phyloP scores from a whole-genome alignment of 2,113 vertebrate species.

The Oplegnathus fasciatus region DNA sequence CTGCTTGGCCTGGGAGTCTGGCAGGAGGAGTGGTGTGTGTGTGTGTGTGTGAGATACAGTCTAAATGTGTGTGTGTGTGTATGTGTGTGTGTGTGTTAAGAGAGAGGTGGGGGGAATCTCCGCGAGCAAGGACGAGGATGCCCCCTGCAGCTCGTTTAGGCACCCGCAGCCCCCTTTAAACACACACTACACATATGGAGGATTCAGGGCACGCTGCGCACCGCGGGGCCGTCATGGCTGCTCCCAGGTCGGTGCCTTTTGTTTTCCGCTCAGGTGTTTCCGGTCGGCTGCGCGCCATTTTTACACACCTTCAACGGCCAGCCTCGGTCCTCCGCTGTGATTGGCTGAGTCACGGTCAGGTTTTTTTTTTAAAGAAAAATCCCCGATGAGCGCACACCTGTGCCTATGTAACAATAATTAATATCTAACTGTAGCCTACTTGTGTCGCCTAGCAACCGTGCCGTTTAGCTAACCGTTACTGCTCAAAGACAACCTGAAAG shows the following conservation, averaged over 20 bases:
- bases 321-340: not conserved
- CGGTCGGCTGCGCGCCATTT: slow-evolving; percentile 3
- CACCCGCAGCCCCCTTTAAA: slow-evolving; percentile 54
- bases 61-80: slow-evolving; percentile 13
- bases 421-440: slow-evolving; percentile 7
- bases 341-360: slow-evolving; percentile 31
- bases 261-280: slow-evolving; percentile 24
- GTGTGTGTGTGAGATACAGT: slow-evolving; percentile 35
- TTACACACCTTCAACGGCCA: slow-evolving; percentile 28
- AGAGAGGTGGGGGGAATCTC: slow-evolving; percentile 51
- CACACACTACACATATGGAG: not conserved
- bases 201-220: not conserved
- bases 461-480: not conserved
- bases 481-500: too few relatives aligned
- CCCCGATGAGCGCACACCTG: slow-evolving; percentile 31
- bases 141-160: slow-evolving; percentile 83
- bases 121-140: slow-evolving; percentile 72
- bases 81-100: slow-evolving; percentile 32
- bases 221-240: slow-evolving; percentile 11
- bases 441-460: slow-evolving; percentile 46
- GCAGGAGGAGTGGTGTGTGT: slow-evolving; percentile 63
- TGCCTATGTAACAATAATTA: not conserved
- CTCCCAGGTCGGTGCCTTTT: not conserved
- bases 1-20: slow-evolving; percentile 78
- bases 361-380: too few relatives aligned